A percentile compares a stretch with the other conserved stretches of the same genome.
These are phyloP conservation scores for Myotis daubentonii DNA, from an alignment of 2,797 vertebrate genomes.

Conservation along the genomic window DNA sequence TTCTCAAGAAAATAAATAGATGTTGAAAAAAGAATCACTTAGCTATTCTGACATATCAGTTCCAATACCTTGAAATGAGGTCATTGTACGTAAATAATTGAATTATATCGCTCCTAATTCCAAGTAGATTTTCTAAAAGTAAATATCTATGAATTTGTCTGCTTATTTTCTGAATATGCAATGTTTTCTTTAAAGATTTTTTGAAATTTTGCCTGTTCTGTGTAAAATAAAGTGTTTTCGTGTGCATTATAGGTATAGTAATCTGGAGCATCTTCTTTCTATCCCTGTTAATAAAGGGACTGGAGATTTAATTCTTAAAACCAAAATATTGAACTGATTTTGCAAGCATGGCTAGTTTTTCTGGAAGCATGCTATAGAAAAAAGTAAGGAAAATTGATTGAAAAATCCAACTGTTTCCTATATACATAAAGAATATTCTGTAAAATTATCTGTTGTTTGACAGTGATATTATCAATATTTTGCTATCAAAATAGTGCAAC, in stretches of 20 bases:
- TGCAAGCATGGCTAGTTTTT: slow-evolving; percentile 82
- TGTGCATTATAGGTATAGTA: slow-evolving; percentile 79
- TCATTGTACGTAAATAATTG: slow-evolving; percentile 78
- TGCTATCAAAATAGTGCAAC: slow-evolving; percentile 72
- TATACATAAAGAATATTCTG: slow-evolving; percentile 48
- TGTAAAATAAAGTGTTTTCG: slow-evolving; percentile 83
- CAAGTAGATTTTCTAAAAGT: slow-evolving; percentile 79
- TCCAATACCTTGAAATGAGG: slow-evolving; percentile 81
- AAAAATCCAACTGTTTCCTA: slow-evolving; percentile 59
- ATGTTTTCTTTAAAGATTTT: slow-evolving; percentile 59
- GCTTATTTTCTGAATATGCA: slow-evolving; percentile 78
- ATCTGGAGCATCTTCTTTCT: slow-evolving; percentile 75
- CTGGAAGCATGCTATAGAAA: slow-evolving; percentile 80
- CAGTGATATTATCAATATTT: slow-evolving; percentile 63
- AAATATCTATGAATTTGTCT: slow-evolving; percentile 72
- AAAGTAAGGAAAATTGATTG: slow-evolving; percentile 71
- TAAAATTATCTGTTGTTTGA: slow-evolving; percentile 69
- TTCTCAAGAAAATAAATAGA: slow-evolving; percentile 84
- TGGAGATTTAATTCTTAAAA: slow-evolving; percentile 75
- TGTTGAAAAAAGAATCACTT: slow-evolving; percentile 84
- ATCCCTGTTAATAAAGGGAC: slow-evolving; percentile 71
- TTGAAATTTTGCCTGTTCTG: slow-evolving; percentile 83
- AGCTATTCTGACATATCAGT: slow-evolving; percentile 76
- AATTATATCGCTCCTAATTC: slow-evolving; percentile 78
- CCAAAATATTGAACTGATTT: slow-evolving; percentile 80